Percentiles rank a stretch among this genome's conserved stretches.
phyloP scores from a whole-genome alignment of 2,113 vertebrate genomes.

The Brachirus orientalis region DNA sequence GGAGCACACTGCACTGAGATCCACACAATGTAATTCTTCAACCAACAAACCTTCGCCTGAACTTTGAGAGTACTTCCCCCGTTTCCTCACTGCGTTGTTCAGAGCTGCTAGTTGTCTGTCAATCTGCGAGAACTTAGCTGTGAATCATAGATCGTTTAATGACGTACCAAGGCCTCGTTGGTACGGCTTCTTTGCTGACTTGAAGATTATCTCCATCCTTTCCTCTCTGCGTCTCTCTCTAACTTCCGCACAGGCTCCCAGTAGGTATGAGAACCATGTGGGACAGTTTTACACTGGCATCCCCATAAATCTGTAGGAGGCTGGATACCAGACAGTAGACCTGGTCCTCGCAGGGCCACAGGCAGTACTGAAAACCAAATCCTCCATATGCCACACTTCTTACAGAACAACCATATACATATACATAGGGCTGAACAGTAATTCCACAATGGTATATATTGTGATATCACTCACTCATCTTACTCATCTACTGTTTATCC shows the following conservation, averaged over 20 bases:
- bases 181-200: conserved; percentile 54
- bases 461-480: no score
- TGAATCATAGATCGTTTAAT: no score
- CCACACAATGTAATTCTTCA: neutral
- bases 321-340: conserved; percentile 66
- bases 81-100: no score
- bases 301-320: conserved; percentile 80
- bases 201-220: conserved; percentile 46
- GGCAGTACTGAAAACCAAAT: conserved; percentile 42
- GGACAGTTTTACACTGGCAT: conserved; percentile 82
- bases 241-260: conserved; percentile 68
- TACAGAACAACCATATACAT: neutral
- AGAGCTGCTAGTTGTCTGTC: conserved; percentile 22
- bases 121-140: conserved; percentile 40
- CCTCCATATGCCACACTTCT: conserved; percentile 21
- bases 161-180: no score
- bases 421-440: neutral
- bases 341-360: conserved; percentile 64
- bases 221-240: conserved; percentile 44
- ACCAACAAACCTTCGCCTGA: conserved; percentile 2
- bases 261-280: conserved; percentile 74
- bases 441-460: no score
- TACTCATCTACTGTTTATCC: no score
- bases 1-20: conserved; percentile 29
- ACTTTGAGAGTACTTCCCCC: neutral